Percentiles rank a stretch among this genome's conserved stretches.
phyloP scores from a whole-genome alignment of 2,797 vertebrate species.

The Cossypha heuglini region DNA sequence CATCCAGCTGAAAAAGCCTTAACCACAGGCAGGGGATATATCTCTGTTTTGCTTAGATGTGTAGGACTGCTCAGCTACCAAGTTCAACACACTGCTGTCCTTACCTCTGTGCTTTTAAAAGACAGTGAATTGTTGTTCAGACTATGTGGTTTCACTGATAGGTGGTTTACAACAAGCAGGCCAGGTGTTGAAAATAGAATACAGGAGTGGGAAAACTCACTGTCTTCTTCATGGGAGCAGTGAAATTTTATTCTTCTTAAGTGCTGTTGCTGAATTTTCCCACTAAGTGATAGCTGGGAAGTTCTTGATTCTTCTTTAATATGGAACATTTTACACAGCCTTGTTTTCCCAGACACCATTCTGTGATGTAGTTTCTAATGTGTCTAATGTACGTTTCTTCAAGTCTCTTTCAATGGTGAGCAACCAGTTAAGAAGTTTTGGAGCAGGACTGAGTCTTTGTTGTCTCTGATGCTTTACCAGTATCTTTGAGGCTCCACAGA shows the following conservation, averaged over 20 bases:
- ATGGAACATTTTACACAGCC: neutral
- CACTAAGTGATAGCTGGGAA: neutral
- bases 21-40: neutral
- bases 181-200: neutral
- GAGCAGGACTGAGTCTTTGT: neutral
- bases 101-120: conserved; percentile 1
- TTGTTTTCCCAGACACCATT: neutral
- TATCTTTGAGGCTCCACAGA: neutral
- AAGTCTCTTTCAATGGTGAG: neutral
- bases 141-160: neutral
- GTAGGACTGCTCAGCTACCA: neutral
- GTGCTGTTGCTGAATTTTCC: neutral
- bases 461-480: neutral
- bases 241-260: neutral
- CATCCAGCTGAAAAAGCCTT: conserved; percentile 45
- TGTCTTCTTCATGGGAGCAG: neutral
- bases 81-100: neutral
- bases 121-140: neutral
- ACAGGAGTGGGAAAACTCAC: neutral
- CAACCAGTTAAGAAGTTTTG: neutral
- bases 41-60: conserved; percentile 7
- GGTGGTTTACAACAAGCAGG: neutral
- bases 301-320: neutral
- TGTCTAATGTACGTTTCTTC: neutral
- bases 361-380: neutral